Evolutionary conservation across 2,113 vertebrate species (phyloP).

Genomic region (Carassius gibelio): DNA sequence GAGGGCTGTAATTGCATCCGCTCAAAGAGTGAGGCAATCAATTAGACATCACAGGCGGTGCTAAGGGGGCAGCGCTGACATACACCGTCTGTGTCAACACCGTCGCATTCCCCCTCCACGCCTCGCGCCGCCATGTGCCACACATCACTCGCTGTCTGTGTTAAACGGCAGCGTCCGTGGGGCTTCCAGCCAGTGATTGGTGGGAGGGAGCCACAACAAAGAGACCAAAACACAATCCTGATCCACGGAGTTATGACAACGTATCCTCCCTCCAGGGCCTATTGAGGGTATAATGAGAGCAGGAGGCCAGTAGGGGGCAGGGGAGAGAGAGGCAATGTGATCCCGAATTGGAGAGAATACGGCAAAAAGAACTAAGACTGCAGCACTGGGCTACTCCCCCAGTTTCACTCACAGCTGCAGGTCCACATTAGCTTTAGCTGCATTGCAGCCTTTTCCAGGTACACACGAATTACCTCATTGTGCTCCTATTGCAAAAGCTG

Average conservation of each 20-base stretch:
- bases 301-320: slow-evolving; percentile 66
- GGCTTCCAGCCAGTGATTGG: slow-evolving; percentile 13
- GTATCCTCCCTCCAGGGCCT: background rate
- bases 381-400: slow-evolving; percentile 28
- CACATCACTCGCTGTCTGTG: background rate
- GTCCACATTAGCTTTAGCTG: slow-evolving; percentile 29
- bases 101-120: background rate
- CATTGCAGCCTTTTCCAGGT: slow-evolving; percentile 42
- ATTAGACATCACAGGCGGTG: slow-evolving; percentile 51
- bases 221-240: slow-evolving; percentile 18
- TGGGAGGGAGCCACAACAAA: slow-evolving; percentile 31
- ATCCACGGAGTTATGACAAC: slow-evolving; percentile 10
- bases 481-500: background rate
- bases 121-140: slow-evolving; percentile 25
- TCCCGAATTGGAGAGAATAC: slow-evolving; percentile 16
- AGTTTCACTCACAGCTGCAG: slow-evolving; percentile 36
- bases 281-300: slow-evolving; percentile 32
- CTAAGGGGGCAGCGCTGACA: slow-evolving; percentile 51
- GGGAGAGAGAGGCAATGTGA: slow-evolving; percentile 46
- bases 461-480: slow-evolving; percentile 32
- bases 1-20: slow-evolving; percentile 34
- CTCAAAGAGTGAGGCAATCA: slow-evolving; percentile 50
- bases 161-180: slow-evolving; percentile 11
- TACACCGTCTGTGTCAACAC: slow-evolving; percentile 33
- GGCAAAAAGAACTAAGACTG: slow-evolving; percentile 7